phyloP scores from a whole-genome alignment of 2,888 invertebrate species.

The Autographa gamma region DNA sequence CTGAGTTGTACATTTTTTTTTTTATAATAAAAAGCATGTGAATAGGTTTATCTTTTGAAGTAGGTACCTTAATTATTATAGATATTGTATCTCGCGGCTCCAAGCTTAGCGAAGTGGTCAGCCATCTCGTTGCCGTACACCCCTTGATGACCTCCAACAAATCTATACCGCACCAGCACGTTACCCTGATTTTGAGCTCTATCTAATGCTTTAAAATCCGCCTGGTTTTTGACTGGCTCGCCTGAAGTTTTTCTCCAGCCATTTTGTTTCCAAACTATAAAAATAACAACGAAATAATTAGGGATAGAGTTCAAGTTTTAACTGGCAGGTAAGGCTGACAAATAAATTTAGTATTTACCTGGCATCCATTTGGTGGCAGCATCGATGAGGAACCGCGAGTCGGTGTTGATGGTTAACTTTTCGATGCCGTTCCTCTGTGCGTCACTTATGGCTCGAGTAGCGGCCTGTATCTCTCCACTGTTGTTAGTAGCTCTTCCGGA shows the following conservation, averaged over 20 bases:
- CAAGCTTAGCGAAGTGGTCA: conserved; percentile 94
- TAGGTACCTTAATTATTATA: conserved; percentile 52
- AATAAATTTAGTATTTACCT: conserved; percentile 69
- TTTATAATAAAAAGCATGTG: neutral
- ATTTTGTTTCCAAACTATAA: conserved; percentile 93
- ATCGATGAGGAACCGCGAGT: conserved; percentile 96
- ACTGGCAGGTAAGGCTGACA: neutral
- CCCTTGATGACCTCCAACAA: conserved; percentile 95
- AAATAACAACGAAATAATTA: neutral
- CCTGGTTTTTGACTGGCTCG: conserved; percentile 95
- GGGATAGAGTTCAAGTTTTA: neutral
- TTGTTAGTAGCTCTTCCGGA: conserved; percentile 97
- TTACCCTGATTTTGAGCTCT: conserved; percentile 85
- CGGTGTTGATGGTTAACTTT: conserved; percentile 95
- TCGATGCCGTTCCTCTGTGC: conserved; percentile 91
- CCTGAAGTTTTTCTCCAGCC: conserved; percentile 95
- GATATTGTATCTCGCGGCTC: conserved; percentile 87
- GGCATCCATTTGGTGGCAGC: conserved; percentile 96
- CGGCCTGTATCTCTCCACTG: conserved; percentile 98
- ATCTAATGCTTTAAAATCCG: conserved; percentile 94
- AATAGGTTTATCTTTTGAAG: neutral
- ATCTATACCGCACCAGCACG: conserved; percentile 92
- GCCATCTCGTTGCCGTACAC: conserved; percentile 97
- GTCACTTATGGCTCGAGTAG: conserved; percentile 92
- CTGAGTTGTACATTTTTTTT: too few relatives aligned